Conservation (phyloP, 2,113 vertebrate species). For the Mastomys natalensis region DNA sequence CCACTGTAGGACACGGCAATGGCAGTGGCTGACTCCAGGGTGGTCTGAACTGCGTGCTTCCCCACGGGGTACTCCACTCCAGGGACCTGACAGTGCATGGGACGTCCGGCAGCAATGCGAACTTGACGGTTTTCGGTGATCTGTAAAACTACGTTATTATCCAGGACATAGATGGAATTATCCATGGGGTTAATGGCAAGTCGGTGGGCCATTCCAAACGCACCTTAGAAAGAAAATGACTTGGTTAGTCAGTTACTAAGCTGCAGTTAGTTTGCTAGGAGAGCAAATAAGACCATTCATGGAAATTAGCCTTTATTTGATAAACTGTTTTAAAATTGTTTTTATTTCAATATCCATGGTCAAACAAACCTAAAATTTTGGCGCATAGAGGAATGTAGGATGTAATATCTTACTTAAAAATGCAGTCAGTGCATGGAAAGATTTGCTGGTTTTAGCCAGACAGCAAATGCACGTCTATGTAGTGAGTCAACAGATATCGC, state of each 20-base stretch:
- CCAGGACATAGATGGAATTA: conserved; percentile 97
- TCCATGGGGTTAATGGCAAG: conserved; percentile 98
- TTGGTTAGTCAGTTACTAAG: conserved; percentile 58
- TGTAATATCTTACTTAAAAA: conserved; percentile 60
- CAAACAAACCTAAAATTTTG: background rate
- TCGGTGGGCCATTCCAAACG: conserved; percentile 99
- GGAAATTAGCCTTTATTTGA: conserved; percentile 67
- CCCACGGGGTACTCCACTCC: conserved; percentile 91
- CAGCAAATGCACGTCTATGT: background rate
- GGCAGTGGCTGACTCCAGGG: conserved; percentile 94
- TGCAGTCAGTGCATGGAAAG: background rate
- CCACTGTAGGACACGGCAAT: conserved; percentile 96
- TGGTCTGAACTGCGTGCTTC: conserved; percentile 93
- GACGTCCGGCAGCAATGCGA: conserved; percentile 94
- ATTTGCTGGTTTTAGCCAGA: background rate
- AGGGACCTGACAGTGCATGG: conserved; percentile 95
- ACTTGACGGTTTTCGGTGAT: conserved; percentile 97
- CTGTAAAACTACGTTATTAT: conserved; percentile 97
- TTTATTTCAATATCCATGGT: conserved; percentile 38
- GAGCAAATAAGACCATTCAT: background rate
- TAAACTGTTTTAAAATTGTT: conserved; percentile 27
- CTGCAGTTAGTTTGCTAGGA: background rate
- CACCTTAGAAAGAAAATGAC: conserved; percentile 87
- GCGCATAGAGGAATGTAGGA: conserved; percentile 18
- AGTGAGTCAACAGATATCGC: conserved; percentile 37